Percentiles rank a stretch among this genome's conserved stretches.
phyloP scores from a whole-genome alignment of 2,113 vertebrate genomes.

The Pionites leucogaster region DNA sequence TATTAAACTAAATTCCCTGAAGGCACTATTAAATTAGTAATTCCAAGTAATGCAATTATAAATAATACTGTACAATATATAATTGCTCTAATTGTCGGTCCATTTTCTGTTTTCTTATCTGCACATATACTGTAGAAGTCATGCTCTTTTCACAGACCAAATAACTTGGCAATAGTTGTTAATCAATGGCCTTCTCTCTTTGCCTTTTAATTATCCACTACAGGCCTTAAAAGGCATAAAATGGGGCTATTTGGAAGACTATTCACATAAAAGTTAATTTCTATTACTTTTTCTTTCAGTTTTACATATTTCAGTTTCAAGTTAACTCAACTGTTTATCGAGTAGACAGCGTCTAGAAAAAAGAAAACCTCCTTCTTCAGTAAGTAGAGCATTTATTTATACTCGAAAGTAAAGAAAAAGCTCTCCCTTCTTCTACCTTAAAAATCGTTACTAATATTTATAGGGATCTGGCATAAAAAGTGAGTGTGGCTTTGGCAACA shows the following conservation, averaged over 20 bases:
- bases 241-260: neutral
- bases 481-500: neutral
- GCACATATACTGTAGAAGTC: neutral
- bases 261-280: neutral
- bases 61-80: neutral
- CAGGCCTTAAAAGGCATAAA: neutral
- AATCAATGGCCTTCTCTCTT: neutral
- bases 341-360: neutral
- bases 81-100: neutral
- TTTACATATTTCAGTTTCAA: neutral
- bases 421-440: neutral
- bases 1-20: neutral
- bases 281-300: neutral
- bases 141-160: neutral
- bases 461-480: neutral
- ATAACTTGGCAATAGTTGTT: neutral
- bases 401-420: neutral
- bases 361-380: neutral
- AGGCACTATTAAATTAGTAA: neutral
- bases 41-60: neutral
- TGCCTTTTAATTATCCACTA: neutral
- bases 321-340: neutral
- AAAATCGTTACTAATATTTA: neutral
- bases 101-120: neutral
- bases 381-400: neutral